These are phyloP conservation scores for Ceramica pisi DNA, from an alignment of 2,888 invertebrate genomes.

Conservation along the genomic window DNA sequence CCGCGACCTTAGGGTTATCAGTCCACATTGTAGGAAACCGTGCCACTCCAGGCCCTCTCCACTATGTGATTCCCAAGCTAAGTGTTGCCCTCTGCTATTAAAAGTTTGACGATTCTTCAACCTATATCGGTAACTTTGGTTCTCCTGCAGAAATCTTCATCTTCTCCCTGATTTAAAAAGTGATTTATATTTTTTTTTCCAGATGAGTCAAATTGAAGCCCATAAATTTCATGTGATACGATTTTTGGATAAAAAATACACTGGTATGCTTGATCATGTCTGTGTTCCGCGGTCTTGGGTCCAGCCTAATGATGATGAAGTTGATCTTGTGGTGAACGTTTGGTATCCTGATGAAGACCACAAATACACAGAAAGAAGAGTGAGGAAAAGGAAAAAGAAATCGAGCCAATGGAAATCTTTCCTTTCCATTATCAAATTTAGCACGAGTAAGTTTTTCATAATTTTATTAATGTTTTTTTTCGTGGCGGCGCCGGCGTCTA, in stretches of 20 bases:
- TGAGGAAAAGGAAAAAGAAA: background rate
- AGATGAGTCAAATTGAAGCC: background rate
- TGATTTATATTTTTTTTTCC: background rate
- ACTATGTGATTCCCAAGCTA: too few species aligned
- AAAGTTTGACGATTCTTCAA: too few species aligned
- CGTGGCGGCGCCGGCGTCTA: background rate
- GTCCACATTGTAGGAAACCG: too few species aligned
- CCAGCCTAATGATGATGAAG: background rate
- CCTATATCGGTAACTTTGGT: too few species aligned
- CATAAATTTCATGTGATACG: background rate
- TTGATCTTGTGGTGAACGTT: background rate
- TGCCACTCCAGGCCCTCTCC: too few species aligned
- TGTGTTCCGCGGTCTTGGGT: background rate
- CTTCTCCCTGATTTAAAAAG: background rate
- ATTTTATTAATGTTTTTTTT: background rate
- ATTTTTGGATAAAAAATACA: background rate
- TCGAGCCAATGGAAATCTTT: background rate
- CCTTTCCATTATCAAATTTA: background rate
- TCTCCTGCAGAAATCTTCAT: too few species aligned
- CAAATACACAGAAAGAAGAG: background rate
- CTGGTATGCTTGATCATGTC: background rate
- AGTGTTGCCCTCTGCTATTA: too few species aligned
- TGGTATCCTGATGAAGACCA: background rate
- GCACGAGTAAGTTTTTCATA: background rate
- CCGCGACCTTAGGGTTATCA: too few species aligned